phyloP scores from a whole-genome alignment of 2,113 vertebrate species.

The Apodemus speciosus region DNA sequence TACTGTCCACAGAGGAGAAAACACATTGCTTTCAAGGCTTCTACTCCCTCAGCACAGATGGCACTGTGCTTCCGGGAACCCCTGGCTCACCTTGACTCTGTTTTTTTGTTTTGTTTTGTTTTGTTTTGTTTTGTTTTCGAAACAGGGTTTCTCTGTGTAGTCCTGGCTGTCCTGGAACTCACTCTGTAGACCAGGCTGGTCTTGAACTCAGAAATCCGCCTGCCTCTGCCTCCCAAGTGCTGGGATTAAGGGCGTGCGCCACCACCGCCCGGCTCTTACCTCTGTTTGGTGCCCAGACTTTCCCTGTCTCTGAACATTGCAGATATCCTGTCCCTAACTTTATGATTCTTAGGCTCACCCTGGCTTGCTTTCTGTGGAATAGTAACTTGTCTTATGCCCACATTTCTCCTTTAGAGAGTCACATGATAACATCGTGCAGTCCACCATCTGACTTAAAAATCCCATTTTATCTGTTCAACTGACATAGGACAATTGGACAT shows the following conservation, averaged over 20 bases:
- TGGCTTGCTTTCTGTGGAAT: background rate
- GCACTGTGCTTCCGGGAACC: background rate
- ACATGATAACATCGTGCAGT: background rate
- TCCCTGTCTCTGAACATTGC: background rate
- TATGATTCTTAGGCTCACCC: background rate
- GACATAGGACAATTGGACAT: background rate
- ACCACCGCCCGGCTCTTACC: too few relatives aligned
- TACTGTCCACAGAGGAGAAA: background rate
- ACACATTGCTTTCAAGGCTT: background rate
- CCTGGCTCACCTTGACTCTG: too few relatives aligned
- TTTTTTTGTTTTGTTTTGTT: too few relatives aligned
- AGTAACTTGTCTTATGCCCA: background rate
- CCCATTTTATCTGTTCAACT: background rate
- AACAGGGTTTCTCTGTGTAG: too few relatives aligned
- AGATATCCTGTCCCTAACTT: background rate
- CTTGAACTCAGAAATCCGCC: too few relatives aligned
- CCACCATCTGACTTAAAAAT: too few relatives aligned
- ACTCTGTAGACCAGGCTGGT: too few relatives aligned
- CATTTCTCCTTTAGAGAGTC: background rate
- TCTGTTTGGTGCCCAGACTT: background rate
- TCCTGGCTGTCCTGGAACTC: too few relatives aligned
- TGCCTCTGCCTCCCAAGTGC: too few relatives aligned
- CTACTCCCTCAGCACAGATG: background rate
- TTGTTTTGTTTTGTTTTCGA: too few relatives aligned
- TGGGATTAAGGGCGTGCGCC: too few relatives aligned